A percentile compares a stretch with the other conserved stretches of the same genome.
phyloP scores from a whole-genome alignment of 2,888 invertebrate genomes.

The Acrobasis repandana region DNA sequence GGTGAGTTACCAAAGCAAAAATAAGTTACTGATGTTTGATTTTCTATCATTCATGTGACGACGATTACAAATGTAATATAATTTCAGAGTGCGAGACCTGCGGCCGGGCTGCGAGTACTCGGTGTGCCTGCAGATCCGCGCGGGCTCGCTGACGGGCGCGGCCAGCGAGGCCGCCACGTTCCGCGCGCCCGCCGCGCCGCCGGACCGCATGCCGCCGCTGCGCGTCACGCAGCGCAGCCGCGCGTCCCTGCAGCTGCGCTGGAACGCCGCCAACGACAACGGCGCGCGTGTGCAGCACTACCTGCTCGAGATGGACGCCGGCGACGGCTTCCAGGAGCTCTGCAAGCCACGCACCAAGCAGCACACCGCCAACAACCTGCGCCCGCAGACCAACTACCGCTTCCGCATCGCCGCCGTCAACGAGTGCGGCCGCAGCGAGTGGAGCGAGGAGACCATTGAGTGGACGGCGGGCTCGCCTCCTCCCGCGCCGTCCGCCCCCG shows the following conservation, averaged over 20 bases:
- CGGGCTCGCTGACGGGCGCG: constrained; percentile 88
- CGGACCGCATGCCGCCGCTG: constrained; percentile 88
- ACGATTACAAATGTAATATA: neutral
- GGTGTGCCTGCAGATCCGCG: constrained; percentile 89
- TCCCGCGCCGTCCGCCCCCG: constrained; percentile 89
- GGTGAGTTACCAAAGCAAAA: constrained; percentile 57
- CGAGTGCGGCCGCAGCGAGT: constrained; percentile 88
- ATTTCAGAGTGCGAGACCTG: constrained; percentile 87
- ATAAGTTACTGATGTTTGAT: neutral
- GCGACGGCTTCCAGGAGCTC: constrained; percentile 88
- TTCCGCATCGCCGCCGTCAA: constrained; percentile 93
- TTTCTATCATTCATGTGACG: neutral
- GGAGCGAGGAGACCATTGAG: constrained; percentile 86
- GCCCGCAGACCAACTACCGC: constrained; percentile 90
- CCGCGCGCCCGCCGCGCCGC: constrained; percentile 91
- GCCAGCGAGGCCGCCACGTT: constrained; percentile 91
- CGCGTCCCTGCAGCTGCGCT: constrained; percentile 87
- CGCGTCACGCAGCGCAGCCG: constrained; percentile 88
- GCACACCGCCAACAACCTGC: constrained; percentile 88
- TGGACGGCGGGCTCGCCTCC: constrained; percentile 92
- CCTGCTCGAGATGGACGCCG: constrained; percentile 90
- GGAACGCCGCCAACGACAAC: constrained; percentile 89
- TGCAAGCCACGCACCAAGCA: constrained; percentile 89
- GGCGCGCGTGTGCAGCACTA: constrained; percentile 91
- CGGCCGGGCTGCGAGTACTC: constrained; percentile 94